Evolutionary conservation across 64 coral and sea anemone genomes (phyloP), one percentile per base, ranked within the genome.

Genomic region (Acropora yongei): DNA sequence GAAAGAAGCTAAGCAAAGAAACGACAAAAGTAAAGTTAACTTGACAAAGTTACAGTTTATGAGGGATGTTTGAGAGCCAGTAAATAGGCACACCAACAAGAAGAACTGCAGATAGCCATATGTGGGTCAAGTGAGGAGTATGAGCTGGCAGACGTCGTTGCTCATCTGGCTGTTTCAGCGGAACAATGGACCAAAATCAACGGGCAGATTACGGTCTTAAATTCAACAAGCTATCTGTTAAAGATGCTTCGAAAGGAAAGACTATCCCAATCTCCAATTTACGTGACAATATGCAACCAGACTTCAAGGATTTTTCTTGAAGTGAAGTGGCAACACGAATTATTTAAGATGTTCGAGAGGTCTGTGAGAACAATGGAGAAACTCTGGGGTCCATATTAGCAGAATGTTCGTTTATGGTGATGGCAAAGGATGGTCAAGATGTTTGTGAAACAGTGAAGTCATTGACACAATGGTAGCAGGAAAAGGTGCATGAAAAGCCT

Each of bases 81-180:
- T 89, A 8, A 75, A 89, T 39, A 78, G n/a, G 51, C n/a, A n/a
- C 74, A 89, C 51, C 74, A 78, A 66, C 87, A 78, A 66, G 40
- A 89, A 10, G 75, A 89, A 20, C 87, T 89, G 40, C 4, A 89
- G 9, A 9, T 78, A 45, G 87, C 76, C 47, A 78, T 78, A 16
- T 49, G 76, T 68, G 89, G 89, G 48, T 39, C 83, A 40, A 91
- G 89, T 57, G 48, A 91, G 13, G 75, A 91, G 20, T 91, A 91
- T 16, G 68, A 76, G 17, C 39, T 53, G 4, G 50, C 89, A 44
- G 78, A 91, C 75, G 11, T 75, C 48, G 79, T 49, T 45, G 79
- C 89, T 57, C 68, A 91, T 43, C 71, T 91, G 72, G 30, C 44
- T 8, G 89, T 91, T 72, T 78, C 79, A 13, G 47, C 47, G 49